These are phyloP conservation scores for Atta cephalotes DNA, from an alignment of 1,140 invertebrate genomes.

Conservation along the genomic window DNA sequence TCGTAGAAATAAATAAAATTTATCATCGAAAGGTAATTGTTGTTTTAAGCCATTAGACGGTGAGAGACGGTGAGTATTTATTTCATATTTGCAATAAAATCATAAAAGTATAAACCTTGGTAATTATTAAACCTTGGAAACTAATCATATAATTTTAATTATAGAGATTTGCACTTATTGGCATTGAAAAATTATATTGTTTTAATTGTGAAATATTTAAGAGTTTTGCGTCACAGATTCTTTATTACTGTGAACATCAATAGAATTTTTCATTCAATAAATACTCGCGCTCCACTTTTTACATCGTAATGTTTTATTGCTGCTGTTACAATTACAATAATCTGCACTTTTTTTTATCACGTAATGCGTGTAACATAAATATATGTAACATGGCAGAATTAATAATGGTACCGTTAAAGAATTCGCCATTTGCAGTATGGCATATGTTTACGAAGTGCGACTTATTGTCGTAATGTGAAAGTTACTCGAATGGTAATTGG, in stretches of 20 bases:
- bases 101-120: background rate
- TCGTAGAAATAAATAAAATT: constrained; percentile 9
- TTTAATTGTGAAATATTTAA: background rate
- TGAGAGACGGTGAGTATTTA: constrained; percentile 12
- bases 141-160: background rate
- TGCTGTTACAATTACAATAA: constrained; percentile 52
- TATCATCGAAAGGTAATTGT: constrained; percentile 10
- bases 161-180: background rate
- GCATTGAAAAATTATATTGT: background rate
- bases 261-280: constrained; percentile 15
- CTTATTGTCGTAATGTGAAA: constrained; percentile 48
- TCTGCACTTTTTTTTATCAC: constrained; percentile 35
- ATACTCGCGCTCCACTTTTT: constrained; percentile 2
- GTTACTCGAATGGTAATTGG: background rate
- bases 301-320: constrained; percentile 52
- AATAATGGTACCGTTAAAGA: background rate
- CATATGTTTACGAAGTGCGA: constrained; percentile 31
- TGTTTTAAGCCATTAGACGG: background rate
- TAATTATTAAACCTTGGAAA: background rate
- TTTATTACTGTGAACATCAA: background rate
- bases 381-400: constrained; percentile 44
- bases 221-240: background rate
- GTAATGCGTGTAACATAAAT: constrained; percentile 53
- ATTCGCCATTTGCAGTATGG: background rate
- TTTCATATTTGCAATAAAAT: background rate